Evolutionary conservation across 2,888 invertebrate genomes (phyloP).

Genomic region (Perizoma flavofasciatum): DNA sequence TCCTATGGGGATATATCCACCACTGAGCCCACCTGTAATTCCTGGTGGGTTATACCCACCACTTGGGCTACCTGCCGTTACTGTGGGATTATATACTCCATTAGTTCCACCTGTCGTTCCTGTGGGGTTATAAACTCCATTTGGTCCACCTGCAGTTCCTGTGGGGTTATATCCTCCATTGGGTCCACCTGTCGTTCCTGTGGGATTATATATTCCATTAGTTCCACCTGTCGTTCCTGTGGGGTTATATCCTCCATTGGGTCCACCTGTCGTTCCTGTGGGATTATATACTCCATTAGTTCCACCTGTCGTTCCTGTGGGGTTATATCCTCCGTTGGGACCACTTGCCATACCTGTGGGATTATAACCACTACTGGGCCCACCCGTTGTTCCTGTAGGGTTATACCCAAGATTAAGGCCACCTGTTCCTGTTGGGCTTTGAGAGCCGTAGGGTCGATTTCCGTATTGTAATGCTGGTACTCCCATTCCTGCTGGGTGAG

Average conservation of each 20-base stretch:
- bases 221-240: not conserved
- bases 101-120: conserved; percentile 12
- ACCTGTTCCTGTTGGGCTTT: not conserved
- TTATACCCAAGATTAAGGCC: too few species aligned
- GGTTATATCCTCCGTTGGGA: not conserved
- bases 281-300: conserved; percentile 2
- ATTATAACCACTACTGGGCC: conserved; percentile 7
- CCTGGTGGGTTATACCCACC: conserved; percentile 21
- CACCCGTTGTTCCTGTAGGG: conserved; percentile 4
- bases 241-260: conserved; percentile 1
- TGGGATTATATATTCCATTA: conserved; percentile 2
- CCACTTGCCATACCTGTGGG: not conserved
- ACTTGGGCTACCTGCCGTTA: conserved; percentile 10
- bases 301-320: not conserved
- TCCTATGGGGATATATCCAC: conserved; percentile 14
- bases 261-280: not conserved
- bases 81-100: conserved; percentile 10
- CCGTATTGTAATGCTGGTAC: conserved; percentile 18
- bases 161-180: conserved; percentile 1
- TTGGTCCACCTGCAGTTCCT: conserved; percentile 6
- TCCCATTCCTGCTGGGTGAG: conserved; percentile 1
- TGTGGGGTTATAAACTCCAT: conserved; percentile 1
- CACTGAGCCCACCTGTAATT: conserved; percentile 6
- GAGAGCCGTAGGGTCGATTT: conserved; percentile 3
- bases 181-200: conserved; percentile 3